Percentiles rank a stretch among this genome's conserved stretches.
These are phyloP conservation scores for Eristalis arbustorum DNA, from an alignment of 2,888 invertebrate species.

Conservation along the genomic window DNA sequence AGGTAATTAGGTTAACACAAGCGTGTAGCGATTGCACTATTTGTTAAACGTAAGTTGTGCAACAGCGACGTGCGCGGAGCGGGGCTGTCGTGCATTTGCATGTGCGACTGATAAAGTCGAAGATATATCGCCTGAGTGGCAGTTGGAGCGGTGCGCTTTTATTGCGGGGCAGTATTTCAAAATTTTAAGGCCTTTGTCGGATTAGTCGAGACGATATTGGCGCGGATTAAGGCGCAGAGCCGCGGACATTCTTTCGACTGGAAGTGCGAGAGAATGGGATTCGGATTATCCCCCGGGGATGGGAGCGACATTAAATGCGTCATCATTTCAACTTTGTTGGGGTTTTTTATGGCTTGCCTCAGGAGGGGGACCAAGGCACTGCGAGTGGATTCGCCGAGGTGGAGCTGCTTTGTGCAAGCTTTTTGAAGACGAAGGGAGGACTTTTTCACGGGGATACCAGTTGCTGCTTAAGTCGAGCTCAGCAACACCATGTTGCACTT, in stretches of 20 bases:
- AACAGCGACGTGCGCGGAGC: conserved; percentile 20
- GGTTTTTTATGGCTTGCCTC: neutral
- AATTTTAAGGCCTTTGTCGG: conserved; percentile 12
- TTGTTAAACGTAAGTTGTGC: conserved; percentile 68
- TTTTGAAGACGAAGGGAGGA: too few species aligned
- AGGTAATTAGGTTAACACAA: conserved; percentile 70
- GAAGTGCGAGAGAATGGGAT: neutral
- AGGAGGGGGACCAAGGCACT: neutral
- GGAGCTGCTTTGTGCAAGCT: too few species aligned
- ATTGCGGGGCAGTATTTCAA: conserved; percentile 20
- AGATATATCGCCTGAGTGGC: conserved; percentile 6
- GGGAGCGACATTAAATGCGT: neutral
- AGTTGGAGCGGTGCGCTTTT: neutral
- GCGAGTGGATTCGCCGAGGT: too few species aligned
- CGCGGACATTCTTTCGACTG: neutral
- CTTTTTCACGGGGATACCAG: too few species aligned
- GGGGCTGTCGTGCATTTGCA: conserved; percentile 40
- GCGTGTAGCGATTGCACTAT: conserved; percentile 64
- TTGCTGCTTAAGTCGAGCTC: too few species aligned
- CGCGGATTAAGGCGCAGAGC: neutral
- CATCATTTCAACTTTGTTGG: neutral
- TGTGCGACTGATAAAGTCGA: conserved; percentile 52
- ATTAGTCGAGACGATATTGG: conserved; percentile 20
- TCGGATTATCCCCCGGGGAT: neutral
- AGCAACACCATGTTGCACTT: too few species aligned